Evolutionary conservation across 2,113 vertebrate species (phyloP), one percentile per base, ranked within the genome.

Genomic region (Prunella fulvescens): DNA sequence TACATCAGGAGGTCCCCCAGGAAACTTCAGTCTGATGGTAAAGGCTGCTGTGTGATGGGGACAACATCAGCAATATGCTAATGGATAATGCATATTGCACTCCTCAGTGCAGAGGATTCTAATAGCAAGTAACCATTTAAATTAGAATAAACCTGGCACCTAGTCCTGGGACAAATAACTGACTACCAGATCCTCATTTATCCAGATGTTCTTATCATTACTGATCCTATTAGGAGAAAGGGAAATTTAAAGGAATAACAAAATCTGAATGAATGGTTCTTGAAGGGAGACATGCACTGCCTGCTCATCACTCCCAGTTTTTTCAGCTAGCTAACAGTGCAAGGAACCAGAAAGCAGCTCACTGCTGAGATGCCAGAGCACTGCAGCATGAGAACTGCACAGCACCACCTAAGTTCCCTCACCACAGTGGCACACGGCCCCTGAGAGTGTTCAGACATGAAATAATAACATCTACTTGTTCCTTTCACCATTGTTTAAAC

Each of bases 311-410:
- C 74, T 94, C 80, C 39, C 42, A 61, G 58, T 25, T 61, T 61
- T 61, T 61, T 18, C 37, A 61, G 58, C 58, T 61, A 61, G 57
- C 76, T 80, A 88, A 65, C 67, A 60, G 71, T 77, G 91, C 88
- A 92, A 93, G 72, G 87, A 92, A 97, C 64, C 84, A 89, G 88
- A 92, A 92, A 73, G 48, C 79, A 86, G 83, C 94, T 83, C 86
- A 47, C 69, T 64, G 94, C 91, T 76, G 82, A 76, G 88, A 77
- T 53, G 71, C 56, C 66, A 88, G 80, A 82, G 60, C 83, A 88
- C 86, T 94, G 95, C 95, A 96, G 92, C 54, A 81, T 13, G 9
- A 90, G 69, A 80, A 19, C 47, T 66, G 57, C 74, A 69, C 54
- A 44, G 74, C n/a, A 57, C 11, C 14, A 6, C 82, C 79, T 45